phyloP scores from a whole-genome alignment of 1,140 invertebrate species.

The Lucilia cuprina region DNA sequence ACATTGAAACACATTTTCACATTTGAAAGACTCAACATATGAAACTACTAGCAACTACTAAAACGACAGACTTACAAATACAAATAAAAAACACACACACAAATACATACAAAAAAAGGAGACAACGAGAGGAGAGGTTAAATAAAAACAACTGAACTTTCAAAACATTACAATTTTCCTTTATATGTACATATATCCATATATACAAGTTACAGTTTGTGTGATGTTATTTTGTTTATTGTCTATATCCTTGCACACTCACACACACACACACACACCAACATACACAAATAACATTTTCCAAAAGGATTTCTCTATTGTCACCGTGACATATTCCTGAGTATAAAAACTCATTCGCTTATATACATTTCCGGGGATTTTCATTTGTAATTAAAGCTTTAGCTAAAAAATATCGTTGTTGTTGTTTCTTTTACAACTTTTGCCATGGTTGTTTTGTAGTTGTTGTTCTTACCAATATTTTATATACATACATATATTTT shows the following conservation, averaged over 20 bases:
- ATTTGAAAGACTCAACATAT: background rate
- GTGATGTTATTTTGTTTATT: background rate
- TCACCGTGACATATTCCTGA: slow-evolving; percentile 3
- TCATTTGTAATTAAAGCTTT: slow-evolving; percentile 18
- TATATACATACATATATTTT: too few species aligned
- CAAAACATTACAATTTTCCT: background rate
- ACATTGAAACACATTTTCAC: background rate
- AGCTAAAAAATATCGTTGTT: background rate
- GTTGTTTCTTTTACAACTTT: background rate
- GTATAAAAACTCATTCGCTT: background rate
- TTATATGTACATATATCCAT: background rate
- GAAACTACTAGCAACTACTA: background rate
- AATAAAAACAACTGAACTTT: background rate
- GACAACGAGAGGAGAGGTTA: background rate
- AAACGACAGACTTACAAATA: background rate
- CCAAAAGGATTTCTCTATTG: slow-evolving; percentile 10
- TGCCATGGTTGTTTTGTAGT: background rate
- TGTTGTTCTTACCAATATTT: background rate
- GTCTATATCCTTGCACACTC: background rate
- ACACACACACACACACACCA: too few species aligned
- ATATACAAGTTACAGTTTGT: background rate
- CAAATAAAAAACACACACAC: background rate
- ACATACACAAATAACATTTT: background rate
- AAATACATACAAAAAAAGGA: background rate
- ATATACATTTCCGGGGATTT: slow-evolving; percentile 7